phyloP scores from a whole-genome alignment of 1,140 invertebrate species.

The Drosophila sulfurigaster region DNA sequence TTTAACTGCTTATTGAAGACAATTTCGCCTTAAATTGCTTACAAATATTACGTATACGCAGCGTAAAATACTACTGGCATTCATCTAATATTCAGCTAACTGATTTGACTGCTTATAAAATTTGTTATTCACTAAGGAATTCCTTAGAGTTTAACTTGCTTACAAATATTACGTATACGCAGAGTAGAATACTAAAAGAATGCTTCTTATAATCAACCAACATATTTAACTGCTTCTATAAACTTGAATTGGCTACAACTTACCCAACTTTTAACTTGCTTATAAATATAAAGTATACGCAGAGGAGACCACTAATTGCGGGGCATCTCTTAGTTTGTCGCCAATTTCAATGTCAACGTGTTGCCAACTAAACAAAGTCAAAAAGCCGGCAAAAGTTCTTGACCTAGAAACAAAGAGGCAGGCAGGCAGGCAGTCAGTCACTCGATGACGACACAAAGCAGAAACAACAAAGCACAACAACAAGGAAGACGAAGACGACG shows the following conservation, averaged over 20 bases:
- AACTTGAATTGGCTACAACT: too few relatives aligned
- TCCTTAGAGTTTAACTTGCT: too few relatives aligned
- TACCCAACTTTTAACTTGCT: not conserved
- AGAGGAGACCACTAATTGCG: conserved; percentile 3
- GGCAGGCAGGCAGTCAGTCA: not conserved
- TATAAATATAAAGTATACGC: conserved; percentile 29
- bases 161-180: too few relatives aligned
- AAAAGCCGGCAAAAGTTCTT: conserved; percentile 76
- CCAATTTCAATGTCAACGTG: conserved; percentile 58
- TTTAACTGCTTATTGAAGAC: not conserved
- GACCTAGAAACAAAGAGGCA: conserved; percentile 80
- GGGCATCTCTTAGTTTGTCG: not conserved
- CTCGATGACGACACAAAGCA: conserved; percentile 74
- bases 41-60: conserved; percentile 31
- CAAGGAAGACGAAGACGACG: conserved; percentile 49
- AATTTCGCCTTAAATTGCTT: not conserved
- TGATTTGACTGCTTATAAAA: too few relatives aligned
- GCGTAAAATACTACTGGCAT: not conserved
- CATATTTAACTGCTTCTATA: too few relatives aligned
- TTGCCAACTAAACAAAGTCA: conserved; percentile 28
- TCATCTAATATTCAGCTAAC: too few relatives aligned
- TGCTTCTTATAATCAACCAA: too few relatives aligned
- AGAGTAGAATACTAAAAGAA: too few relatives aligned
- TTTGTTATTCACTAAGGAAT: too few relatives aligned
- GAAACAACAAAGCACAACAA: conserved; percentile 8